Evolutionary conservation across 2,113 vertebrate species (phyloP).

Genomic region (Paraplagusia blochii): DNA sequence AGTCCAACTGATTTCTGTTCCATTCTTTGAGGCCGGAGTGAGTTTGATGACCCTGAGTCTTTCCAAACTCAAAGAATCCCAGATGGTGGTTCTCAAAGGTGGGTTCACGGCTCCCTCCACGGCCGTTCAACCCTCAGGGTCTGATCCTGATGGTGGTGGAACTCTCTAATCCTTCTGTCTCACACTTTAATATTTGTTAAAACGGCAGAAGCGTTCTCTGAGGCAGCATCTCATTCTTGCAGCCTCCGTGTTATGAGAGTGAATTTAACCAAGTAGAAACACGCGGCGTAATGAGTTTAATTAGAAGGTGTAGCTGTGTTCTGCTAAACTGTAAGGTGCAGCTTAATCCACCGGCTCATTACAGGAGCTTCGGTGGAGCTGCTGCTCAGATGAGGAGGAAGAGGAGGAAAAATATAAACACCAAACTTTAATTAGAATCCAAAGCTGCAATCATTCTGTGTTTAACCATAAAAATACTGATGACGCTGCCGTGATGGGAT

Average conservation of each 20-base stretch:
- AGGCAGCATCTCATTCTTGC: slow-evolving; percentile 38
- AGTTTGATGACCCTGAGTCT: too few relatives aligned
- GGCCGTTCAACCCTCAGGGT: too few relatives aligned
- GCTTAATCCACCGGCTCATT: slow-evolving; percentile 68
- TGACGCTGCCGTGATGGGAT: too few relatives aligned
- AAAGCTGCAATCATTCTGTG: background rate
- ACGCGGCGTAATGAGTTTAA: slow-evolving; percentile 67
- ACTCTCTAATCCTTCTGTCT: too few relatives aligned
- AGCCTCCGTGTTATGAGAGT: slow-evolving; percentile 50
- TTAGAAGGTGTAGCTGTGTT: slow-evolving; percentile 61
- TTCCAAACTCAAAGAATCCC: too few relatives aligned
- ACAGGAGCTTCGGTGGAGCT: slow-evolving; percentile 35
- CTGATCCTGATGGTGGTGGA: too few relatives aligned
- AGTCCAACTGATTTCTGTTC: too few relatives aligned
- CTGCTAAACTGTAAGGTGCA: slow-evolving; percentile 69
- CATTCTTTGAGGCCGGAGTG: too few relatives aligned
- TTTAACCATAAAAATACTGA: background rate
- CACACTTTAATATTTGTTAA: slow-evolving; percentile 7
- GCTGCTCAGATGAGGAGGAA: slow-evolving; percentile 6
- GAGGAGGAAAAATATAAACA: background rate
- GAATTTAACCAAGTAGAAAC: slow-evolving; percentile 56
- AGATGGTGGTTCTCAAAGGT: too few relatives aligned
- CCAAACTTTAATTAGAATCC: slow-evolving; percentile 41
- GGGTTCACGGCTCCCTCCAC: too few relatives aligned
- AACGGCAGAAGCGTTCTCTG: background rate